A percentile compares a stretch with the other conserved stretches of the same genome.
phyloP scores from a whole-genome alignment of 2,113 vertebrate genomes.

The Nannospalax galili region DNA sequence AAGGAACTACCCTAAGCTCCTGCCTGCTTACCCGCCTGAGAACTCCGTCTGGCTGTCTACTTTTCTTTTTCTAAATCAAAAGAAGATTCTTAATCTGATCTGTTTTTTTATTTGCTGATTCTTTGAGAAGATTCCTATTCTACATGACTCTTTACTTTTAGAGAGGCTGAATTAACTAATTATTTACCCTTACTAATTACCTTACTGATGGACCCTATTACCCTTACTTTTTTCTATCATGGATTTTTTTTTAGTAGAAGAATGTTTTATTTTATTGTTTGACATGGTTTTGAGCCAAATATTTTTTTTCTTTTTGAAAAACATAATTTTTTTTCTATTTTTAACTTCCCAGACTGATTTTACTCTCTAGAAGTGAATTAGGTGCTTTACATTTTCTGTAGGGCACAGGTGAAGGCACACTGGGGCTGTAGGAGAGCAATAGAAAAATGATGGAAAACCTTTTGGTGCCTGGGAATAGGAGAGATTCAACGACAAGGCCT shows the following conservation, averaged over 20 bases:
- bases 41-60: background rate
- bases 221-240: background rate
- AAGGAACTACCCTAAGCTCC: background rate
- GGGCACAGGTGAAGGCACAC: too few species aligned
- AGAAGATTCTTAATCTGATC: background rate
- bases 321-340: too few species aligned
- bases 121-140: background rate
- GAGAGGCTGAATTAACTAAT: slow-evolving; percentile 7
- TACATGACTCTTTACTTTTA: too few species aligned
- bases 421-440: too few species aligned
- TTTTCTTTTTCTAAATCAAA: background rate
- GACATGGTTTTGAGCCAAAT: too few species aligned
- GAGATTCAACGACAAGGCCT: too few species aligned
- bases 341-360: too few species aligned
- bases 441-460: too few species aligned
- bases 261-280: background rate
- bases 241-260: background rate
- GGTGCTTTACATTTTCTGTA: too few species aligned
- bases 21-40: background rate
- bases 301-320: too few species aligned
- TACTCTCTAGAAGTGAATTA: too few species aligned
- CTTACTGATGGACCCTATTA: background rate
- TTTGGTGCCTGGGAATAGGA: too few species aligned
- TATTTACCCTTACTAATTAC: background rate
- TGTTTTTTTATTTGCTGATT: background rate